Evolutionary conservation across 2,888 invertebrate species (phyloP), one percentile per base, ranked within the genome.

Genomic region (Hedychridium roseum): DNA sequence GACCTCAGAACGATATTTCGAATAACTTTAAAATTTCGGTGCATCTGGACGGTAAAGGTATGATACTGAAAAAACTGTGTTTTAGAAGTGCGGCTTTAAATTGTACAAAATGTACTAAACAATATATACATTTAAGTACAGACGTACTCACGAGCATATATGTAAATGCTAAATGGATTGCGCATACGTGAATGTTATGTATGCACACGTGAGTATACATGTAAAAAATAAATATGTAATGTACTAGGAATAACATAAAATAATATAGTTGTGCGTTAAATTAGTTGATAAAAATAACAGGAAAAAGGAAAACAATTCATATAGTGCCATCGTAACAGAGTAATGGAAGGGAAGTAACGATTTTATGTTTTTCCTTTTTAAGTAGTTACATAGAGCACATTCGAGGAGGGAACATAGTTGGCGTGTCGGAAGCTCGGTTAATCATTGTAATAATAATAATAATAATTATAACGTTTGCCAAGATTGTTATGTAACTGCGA

Each of bases 271-370:
- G 60, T 55, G 63, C 60, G 66, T 66, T 66, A 53, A 46, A 56
- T 55, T 59, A 59, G 54, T 43, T 50, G 59, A 49, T 54, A 61
- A 54, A 50, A 50, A 48, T 50, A 58, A 50, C 28, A 53, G 49
- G 58, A 64, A 63, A 59, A 60, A 56, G 60, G 60, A 60, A 68
- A 68, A 65, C 71, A 71, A 71, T 68, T 71, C 71, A 67, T 70
- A 75, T 66, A 76, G 76, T 76, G 76, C 75, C 76, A 78, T 78
- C 70, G 68, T 76, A 74, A 70, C 65, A 66, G 62, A 69, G 57
- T 72, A 68, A 76, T 72, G 67, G 66, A n/a, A 70, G 55, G 50
- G 46, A 64, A 61, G n/a, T 63, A 64, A 55, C 62, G 55, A 65
- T 54, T 59, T 61, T 63, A 60, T 62, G 56, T 47, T 47, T 43